phyloP scores from a whole-genome alignment of 2,888 invertebrate genomes.

The Caenorhabditis plicata region DNA sequence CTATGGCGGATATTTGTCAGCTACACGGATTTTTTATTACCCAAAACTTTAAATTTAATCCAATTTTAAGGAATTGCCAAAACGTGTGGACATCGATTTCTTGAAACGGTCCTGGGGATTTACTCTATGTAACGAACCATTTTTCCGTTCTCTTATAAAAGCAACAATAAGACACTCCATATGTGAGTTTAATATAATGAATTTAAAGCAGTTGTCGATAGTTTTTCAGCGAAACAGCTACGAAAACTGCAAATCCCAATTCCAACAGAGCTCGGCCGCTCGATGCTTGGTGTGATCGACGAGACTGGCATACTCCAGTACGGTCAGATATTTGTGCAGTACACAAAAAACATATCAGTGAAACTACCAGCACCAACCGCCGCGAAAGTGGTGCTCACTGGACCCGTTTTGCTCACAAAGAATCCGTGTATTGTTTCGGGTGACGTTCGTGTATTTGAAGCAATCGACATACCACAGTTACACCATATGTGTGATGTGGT shows the following conservation, averaged over 20 bases:
- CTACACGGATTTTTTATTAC: no score
- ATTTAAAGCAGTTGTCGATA: not conserved
- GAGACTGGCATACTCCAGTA: slow-evolving; percentile 53
- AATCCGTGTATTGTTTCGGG: slow-evolving; percentile 68
- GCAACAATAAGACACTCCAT: slow-evolving; percentile 35
- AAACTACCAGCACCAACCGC: slow-evolving; percentile 33
- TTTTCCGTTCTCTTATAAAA: slow-evolving; percentile 54
- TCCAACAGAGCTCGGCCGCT: slow-evolving; percentile 41
- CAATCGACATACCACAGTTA: slow-evolving; percentile 57
- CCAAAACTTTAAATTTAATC: not conserved
- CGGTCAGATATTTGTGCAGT: slow-evolving; percentile 57
- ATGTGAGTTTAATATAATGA: slow-evolving; percentile 9
- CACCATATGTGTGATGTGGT: slow-evolving; percentile 66
- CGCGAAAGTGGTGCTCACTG: slow-evolving; percentile 31
- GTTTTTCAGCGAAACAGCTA: slow-evolving; percentile 27
- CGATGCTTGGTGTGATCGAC: slow-evolving; percentile 61
- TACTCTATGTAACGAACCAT: slow-evolving; percentile 46
- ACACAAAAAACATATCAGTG: slow-evolving; percentile 31
- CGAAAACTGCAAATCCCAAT: slow-evolving; percentile 43
- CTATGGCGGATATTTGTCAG: no score
- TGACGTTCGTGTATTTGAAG: slow-evolving; percentile 66
- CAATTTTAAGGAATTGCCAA: slow-evolving; percentile 31
- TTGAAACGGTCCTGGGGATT: slow-evolving; percentile 28
- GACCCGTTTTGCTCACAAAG: slow-evolving; percentile 66
- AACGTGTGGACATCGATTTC: slow-evolving; percentile 30